phyloP scores from a whole-genome alignment of 2,797 vertebrate genomes.

The Psittacula derbiana region DNA sequence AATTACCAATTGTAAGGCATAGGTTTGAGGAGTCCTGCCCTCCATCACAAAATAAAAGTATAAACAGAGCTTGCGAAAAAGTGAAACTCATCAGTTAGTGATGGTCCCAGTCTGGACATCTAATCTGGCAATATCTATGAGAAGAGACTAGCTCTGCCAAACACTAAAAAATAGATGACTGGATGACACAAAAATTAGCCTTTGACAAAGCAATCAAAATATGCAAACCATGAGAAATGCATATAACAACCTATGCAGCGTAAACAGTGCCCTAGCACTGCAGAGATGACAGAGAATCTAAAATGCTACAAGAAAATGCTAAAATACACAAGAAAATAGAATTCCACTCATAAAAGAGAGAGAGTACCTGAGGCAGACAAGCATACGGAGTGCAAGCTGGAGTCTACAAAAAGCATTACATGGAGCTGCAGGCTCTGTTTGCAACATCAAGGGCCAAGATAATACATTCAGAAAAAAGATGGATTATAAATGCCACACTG shows the following conservation, averaged over 20 bases:
- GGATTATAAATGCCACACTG: conserved; percentile 4
- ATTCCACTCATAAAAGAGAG: neutral
- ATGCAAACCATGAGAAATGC: neutral
- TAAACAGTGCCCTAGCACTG: neutral
- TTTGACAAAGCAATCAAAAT: neutral
- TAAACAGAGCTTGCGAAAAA: neutral
- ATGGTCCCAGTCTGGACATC: neutral
- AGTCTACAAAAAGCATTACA: conserved; percentile 29
- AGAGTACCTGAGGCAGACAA: conserved; percentile 14
- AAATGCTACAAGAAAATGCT: neutral
- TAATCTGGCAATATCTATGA: neutral
- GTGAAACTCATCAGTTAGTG: neutral
- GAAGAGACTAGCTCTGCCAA: neutral
- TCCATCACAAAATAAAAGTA: neutral
- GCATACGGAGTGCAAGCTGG: conserved; percentile 26
- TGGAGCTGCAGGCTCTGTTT: conserved; percentile 6
- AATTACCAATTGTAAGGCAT: neutral
- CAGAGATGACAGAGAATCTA: neutral
- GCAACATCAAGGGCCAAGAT: conserved; percentile 20
- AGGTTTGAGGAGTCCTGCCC: neutral
- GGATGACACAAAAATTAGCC: neutral
- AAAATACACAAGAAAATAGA: neutral
- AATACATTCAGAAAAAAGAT: neutral
- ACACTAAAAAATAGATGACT: neutral
- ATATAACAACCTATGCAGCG: neutral